Evolutionary conservation across 2,888 invertebrate species (phyloP).

Genomic region (Aproaerema taeniolella): DNA sequence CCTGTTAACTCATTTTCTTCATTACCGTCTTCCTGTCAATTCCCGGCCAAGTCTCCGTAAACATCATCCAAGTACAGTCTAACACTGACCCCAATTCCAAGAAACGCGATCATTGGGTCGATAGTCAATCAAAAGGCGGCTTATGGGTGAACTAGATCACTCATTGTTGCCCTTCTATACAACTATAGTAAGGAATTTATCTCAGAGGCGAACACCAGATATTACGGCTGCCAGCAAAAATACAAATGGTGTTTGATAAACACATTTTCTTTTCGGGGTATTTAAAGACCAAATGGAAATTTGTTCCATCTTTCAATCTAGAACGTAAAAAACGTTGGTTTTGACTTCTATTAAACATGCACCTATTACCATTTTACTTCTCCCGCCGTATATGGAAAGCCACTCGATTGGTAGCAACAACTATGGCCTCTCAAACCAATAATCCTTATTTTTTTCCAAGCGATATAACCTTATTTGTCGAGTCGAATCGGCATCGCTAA

Average conservation of each 20-base stretch:
- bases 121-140: slow-evolving; percentile 47
- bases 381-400: slow-evolving; percentile 17
- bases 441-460: slow-evolving; percentile 60
- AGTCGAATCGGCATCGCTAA: slow-evolving; percentile 59
- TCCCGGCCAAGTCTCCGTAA: slow-evolving; percentile 21
- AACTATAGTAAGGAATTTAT: slow-evolving; percentile 10
- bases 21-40: slow-evolving; percentile 61
- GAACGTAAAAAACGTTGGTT: too few species aligned
- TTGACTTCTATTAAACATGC: too few species aligned
- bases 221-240: too few species aligned
- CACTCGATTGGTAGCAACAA: slow-evolving; percentile 28
- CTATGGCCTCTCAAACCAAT: slow-evolving; percentile 45
- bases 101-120: slow-evolving; percentile 48
- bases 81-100: slow-evolving; percentile 63
- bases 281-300: too few species aligned
- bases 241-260: too few species aligned
- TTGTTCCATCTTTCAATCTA: too few species aligned
- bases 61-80: slow-evolving; percentile 28
- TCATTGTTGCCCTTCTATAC: slow-evolving; percentile 22
- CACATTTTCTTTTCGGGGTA: too few species aligned
- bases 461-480: slow-evolving; percentile 68
- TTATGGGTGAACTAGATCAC: slow-evolving; percentile 8
- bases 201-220: not conserved
- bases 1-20: slow-evolving; percentile 34
- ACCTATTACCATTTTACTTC: not conserved